Evolutionary conservation across 2,888 invertebrate species (phyloP), one percentile per base, ranked within the genome.

Genomic region (Lycophotia porphyrea): DNA sequence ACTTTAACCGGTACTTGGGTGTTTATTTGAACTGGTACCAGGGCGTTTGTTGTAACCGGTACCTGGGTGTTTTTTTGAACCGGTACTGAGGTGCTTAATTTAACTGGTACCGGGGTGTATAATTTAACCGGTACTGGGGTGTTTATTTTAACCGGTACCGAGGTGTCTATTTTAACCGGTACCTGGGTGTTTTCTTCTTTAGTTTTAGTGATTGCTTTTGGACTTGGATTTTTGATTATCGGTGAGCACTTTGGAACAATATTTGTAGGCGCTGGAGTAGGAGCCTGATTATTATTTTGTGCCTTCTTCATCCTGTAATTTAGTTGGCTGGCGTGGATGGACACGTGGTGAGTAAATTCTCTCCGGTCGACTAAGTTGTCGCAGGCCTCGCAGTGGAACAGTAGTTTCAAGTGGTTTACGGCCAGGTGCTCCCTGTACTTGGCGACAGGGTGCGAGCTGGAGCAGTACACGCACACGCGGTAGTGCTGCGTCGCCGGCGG

Each of bases 381-480:
- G 89, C 96, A 96, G 63, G 94, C 92, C 68, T 93, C 93, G 89
- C 96, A 96, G 77, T 93, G 93, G 88, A 96, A 95, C 76, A 96
- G 88, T 42, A 88, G 83, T 61, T 93, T 90, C 4, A 90, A 85
- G 87, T 96, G 96, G 4, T 82, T 84, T 39, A 88, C 81, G 52
- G 92, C 80, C 58, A 95, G 84, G 85, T 96, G 96, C 13, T 90
- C 88, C 36, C 79, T 73, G 87, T 88, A 90, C 18, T 61, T 67
- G 21, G 76, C 72, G 15, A 76, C 77, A 31, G 85, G 77, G 15
- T 71, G 79, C 58, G 78, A 49, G 7, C 80, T 71, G 68, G 78
- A 66, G 89, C 94, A 94, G 89, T 88, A 92, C 31, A 80, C 77
- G 90, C 93, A 94, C 65, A 63, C 39, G 47, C 68, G 78, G 74